Conservation (phyloP, 2,888 invertebrate species). For the Andrena minutula region DNA sequence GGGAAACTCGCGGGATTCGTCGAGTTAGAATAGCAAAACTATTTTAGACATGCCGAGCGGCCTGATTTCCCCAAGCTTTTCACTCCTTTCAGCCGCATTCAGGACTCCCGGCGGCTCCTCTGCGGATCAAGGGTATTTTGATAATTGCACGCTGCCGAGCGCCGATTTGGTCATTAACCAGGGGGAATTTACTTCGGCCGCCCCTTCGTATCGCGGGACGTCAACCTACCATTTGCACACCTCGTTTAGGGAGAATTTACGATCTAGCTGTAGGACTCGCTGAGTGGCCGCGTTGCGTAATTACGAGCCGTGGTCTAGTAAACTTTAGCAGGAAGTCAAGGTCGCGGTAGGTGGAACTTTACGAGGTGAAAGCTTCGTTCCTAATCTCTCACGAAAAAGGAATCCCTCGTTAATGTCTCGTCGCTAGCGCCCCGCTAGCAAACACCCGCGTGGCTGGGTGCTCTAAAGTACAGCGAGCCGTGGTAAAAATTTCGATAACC, state of each 20-base stretch:
- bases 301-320: conserved; percentile 43
- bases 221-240: conserved; percentile 49
- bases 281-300: conserved; percentile 55
- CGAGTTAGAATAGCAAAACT: conserved; percentile 3
- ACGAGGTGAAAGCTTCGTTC: conserved; percentile 29
- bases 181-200: conserved; percentile 62
- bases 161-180: conserved; percentile 56
- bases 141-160: neutral
- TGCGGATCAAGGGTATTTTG: neutral
- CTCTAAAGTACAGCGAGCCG: no score
- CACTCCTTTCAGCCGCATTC: neutral
- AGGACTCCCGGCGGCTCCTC: neutral
- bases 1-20: neutral
- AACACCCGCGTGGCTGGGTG: no score
- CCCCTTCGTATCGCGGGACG: conserved; percentile 33
- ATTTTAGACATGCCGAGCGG: neutral
- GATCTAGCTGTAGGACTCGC: conserved; percentile 54
- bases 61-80: neutral
- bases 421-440: no score
- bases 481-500: no score
- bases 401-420: neutral
- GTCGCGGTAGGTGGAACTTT: conserved; percentile 54
- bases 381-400: neutral
- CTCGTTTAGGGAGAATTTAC: conserved; percentile 60
- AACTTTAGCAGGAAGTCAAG: conserved; percentile 64